Evolutionary conservation across 1,140 invertebrate species (phyloP), one percentile per base, ranked within the genome.

Genomic region (Bombus impatiens): DNA sequence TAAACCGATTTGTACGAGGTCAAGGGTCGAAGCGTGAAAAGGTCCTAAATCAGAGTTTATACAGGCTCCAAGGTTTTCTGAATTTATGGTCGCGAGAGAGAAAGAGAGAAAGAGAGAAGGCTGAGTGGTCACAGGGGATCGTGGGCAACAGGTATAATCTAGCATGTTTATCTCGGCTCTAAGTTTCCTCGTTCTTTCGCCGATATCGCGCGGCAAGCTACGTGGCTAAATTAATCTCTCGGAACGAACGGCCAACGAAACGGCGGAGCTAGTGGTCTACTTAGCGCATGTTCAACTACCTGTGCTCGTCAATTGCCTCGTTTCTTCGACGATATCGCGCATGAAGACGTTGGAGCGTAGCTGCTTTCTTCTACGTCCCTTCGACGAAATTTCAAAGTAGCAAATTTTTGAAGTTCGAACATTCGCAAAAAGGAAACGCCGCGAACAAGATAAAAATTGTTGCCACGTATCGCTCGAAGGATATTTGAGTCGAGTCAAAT

Each of bases 61-160:
- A 82, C 74, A 59, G 78, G 78, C 83, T 79, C 53, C 65, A 77
- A 86, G 83, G 71, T 87, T 86, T 80, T 85, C 74, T 68, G 47
- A 86, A 88, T 88, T 82, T 83, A 86, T 79, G 80, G 75, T 35
- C 53, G 25, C 3, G 32, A 44, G 57, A 76, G 72, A 78, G 59
- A n/a, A 18, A 74, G 71, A 40, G 72, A 44, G 47, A 37, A 47
- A 57, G 35, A 18, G 18, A 53, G 40, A 42, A 9, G 32, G 32
- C n/a, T 35, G 44, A 15, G 78, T 32, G 84, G 71, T 81, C 84
- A 75, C 70, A 68, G 70, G 78, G 84, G 70, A 82, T 86, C 78
- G 44, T 47, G 35, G 78, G 87, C 87, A 88, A 88, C 87, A 88
- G 87, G 87, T 88, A 86, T 88, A 84, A 88, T 81, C 74, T 86